A percentile compares a stretch with the other conserved stretches of the same genome.
Evolutionary conservation across 2,797 vertebrate genomes (phyloP).

Genomic region (Brachyrhaphis roseni): DNA sequence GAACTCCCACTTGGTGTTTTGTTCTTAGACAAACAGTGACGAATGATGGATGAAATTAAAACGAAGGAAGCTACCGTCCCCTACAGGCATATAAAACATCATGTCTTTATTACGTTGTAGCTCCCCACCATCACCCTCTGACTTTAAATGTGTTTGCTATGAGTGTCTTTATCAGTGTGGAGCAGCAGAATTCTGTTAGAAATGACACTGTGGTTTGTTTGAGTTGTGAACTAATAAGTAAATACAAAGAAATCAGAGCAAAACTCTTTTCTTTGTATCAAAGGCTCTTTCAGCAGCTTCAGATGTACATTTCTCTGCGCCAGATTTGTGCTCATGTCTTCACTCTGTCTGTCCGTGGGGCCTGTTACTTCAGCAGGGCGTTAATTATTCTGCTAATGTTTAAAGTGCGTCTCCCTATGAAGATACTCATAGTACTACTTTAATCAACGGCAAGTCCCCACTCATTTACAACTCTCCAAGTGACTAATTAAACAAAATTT

Average conservation of each 20-base stretch:
- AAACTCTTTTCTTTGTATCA: neutral
- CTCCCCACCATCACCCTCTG: conserved; percentile 18
- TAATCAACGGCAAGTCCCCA: conserved; percentile 65
- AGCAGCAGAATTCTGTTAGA: neutral
- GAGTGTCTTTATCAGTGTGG: conserved; percentile 3
- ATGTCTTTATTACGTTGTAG: conserved; percentile 51
- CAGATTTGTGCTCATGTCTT: conserved; percentile 17
- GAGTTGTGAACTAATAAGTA: neutral
- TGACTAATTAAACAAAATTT: conserved; percentile 69
- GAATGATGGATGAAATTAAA: conserved; percentile 68
- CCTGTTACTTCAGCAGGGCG: conserved; percentile 46
- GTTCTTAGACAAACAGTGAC: conserved; percentile 62
- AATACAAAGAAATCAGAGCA: too few relatives aligned
- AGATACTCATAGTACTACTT: conserved; percentile 62
- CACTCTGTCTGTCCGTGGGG: conserved; percentile 31
- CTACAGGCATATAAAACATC: conserved; percentile 53
- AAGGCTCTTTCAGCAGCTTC: neutral
- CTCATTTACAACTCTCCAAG: conserved; percentile 65
- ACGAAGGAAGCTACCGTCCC: conserved; percentile 36
- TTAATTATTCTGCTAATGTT: conserved; percentile 69
- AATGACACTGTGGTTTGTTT: neutral
- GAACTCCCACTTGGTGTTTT: conserved; percentile 42
- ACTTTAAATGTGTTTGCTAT: conserved; percentile 11
- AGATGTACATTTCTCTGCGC: neutral
- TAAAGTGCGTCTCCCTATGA: conserved; percentile 67